phyloP scores from a whole-genome alignment of 2,888 invertebrate genomes.

The Pachydiplax longipennis region DNA sequence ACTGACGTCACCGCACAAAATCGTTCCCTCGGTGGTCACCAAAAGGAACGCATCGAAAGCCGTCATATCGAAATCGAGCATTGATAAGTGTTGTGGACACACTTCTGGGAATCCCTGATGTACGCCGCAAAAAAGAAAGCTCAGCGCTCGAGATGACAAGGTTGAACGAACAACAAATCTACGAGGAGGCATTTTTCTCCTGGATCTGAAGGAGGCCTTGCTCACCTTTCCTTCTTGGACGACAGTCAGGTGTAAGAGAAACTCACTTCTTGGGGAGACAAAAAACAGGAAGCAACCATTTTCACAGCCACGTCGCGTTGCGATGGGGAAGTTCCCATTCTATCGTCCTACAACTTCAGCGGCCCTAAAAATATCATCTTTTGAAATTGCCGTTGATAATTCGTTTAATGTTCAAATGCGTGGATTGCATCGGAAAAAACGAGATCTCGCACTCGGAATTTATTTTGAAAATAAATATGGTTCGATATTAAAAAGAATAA shows the following conservation, averaged over 20 bases:
- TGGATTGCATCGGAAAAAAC: background rate
- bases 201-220: background rate
- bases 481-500: too few species aligned
- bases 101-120: too few species aligned
- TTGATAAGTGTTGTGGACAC: too few species aligned
- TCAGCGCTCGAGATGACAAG: background rate
- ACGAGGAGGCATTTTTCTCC: background rate
- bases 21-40: too few species aligned
- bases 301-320: background rate
- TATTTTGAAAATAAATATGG: too few species aligned
- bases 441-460: too few species aligned
- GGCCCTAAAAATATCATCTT: background rate
- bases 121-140: too few species aligned
- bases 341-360: background rate
- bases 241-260: background rate
- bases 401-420: background rate
- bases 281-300: constrained; percentile 1
- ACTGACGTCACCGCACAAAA: too few species aligned
- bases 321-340: background rate
- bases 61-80: too few species aligned
- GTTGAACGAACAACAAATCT: background rate
- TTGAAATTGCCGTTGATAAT: background rate
- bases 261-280: background rate
- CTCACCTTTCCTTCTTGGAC: background rate
- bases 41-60: too few species aligned